Evolutionary conservation across 2,888 invertebrate genomes (phyloP), one percentile per base, ranked within the genome.

Genomic region (Fissipunctia ypsillon): DNA sequence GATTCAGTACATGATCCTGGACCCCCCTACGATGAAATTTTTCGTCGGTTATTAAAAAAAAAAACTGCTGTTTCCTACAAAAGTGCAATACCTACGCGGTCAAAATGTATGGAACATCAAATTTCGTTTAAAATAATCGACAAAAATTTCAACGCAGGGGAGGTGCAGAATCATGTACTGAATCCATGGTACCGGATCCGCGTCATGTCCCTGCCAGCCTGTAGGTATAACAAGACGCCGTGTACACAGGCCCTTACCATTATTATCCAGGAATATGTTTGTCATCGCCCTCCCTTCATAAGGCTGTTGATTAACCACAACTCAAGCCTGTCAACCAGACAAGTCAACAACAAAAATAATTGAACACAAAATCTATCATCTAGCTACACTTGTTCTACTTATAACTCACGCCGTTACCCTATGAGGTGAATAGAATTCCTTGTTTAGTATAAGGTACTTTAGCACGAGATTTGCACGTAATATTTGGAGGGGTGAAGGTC

Each of bases 351-450:
- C 68, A 59, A 81, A 68, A 83, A 77, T 64, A 82, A 79, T 78
- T 80, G 64, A 67, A 63, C 75, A 59, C 38, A 67, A 80, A 64
- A 45, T 22, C 60, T 69, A 81, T 65, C 56, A 69, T 45, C 70
- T 82, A 85, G 78, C 83, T 81, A 81, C 52, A 38, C 65, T 73
- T 73, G 73, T 78, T 74, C 83, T 85, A 83, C 68, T 67, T 64
- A 73, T 41, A 60, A 31, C 48, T 69, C 48, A 57, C 57, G 74
- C n/a, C 43, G 7, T 64, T 59, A 79, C 38, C 19, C 43, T 83
- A 78, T 63, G 73, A 65, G 97, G 97, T 84, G 98, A 97, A 68
- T 38, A 25, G 16, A 68, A 72, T 72, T 83, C 57, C 67, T 71
- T 54, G 63, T 64, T 63, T 54, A 28, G 25, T 45, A 31, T 45